Percentiles rank a stretch among this genome's conserved stretches.
These are phyloP conservation scores for Parnassius smintheus DNA, from an alignment of 2,888 invertebrate species.

Conservation along the genomic window DNA sequence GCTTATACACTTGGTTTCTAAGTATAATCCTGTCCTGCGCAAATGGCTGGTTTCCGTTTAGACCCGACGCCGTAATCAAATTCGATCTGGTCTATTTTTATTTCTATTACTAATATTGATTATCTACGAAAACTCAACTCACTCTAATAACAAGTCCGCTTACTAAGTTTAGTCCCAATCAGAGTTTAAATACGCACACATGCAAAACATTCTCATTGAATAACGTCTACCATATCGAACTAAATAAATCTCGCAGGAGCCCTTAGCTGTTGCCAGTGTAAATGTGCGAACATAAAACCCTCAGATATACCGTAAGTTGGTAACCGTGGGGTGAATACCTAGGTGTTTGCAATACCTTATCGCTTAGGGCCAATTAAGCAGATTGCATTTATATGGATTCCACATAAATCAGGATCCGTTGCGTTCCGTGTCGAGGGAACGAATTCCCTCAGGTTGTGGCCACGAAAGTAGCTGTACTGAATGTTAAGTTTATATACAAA, in stretches of 20 bases:
- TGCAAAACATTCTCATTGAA: neutral
- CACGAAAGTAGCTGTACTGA: conserved; percentile 35
- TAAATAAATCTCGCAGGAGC: conserved; percentile 6
- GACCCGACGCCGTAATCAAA: no score
- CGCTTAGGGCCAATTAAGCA: conserved; percentile 70
- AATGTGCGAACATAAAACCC: conserved; percentile 8
- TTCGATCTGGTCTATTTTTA: no score
- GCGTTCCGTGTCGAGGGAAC: conserved; percentile 50
- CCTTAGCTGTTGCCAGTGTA: neutral
- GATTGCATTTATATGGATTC: conserved; percentile 78
- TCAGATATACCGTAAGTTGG: conserved; percentile 9
- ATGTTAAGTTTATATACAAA: no score
- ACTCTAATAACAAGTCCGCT: no score
- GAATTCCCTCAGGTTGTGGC: conserved; percentile 53
- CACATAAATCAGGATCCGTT: conserved; percentile 74
- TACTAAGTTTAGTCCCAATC: no score
- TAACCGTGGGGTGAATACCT: conserved; percentile 29
- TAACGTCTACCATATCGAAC: conserved; percentile 4
- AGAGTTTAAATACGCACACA: no score
- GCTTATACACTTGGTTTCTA: no score
- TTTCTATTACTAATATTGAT: no score
- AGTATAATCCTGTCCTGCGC: no score
- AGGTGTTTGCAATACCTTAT: conserved; percentile 48
- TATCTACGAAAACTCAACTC: no score
- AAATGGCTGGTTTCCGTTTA: no score